A percentile compares a stretch with the other conserved stretches of the same genome.
Conservation (phyloP, 2,113 vertebrate species). For the Sardina pilchardus region DNA sequence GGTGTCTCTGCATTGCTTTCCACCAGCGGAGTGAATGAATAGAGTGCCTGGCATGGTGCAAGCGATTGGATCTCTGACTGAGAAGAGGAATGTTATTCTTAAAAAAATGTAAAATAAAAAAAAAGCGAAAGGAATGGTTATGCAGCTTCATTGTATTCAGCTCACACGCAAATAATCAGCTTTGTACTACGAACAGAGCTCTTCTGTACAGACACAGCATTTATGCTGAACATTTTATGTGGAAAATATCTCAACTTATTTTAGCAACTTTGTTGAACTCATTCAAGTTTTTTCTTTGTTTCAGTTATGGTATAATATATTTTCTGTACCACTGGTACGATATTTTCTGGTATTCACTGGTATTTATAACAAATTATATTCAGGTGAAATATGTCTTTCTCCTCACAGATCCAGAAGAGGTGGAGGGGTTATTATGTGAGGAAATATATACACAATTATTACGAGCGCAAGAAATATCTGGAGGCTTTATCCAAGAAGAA, state of each 20-base stretch:
- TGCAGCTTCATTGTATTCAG: neutral
- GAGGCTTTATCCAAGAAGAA: slow-evolving; percentile 78
- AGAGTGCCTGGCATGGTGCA: neutral
- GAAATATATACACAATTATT: slow-evolving; percentile 87
- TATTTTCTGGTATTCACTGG: neutral
- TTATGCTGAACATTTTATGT: neutral
- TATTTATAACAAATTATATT: neutral
- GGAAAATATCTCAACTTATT: neutral
- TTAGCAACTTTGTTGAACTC: neutral
- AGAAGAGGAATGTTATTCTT: neutral
- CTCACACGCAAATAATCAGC: neutral
- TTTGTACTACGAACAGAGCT: neutral
- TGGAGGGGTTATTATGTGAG: slow-evolving; percentile 87
- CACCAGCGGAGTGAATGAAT: neutral
- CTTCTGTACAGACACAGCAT: neutral
- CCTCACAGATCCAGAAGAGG: slow-evolving; percentile 82
- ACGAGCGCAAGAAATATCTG: slow-evolving; percentile 82
- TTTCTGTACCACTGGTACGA: neutral
- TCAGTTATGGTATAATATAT: neutral
- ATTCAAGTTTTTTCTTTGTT: neutral
- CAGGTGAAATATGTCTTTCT: slow-evolving; percentile 41
- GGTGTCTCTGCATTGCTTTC: neutral
- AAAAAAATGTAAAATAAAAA: neutral
- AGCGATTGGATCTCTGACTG: neutral
- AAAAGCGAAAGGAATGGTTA: neutral